Conservation (phyloP, 2,888 invertebrate genomes). For the Protonemura montana region DNA sequence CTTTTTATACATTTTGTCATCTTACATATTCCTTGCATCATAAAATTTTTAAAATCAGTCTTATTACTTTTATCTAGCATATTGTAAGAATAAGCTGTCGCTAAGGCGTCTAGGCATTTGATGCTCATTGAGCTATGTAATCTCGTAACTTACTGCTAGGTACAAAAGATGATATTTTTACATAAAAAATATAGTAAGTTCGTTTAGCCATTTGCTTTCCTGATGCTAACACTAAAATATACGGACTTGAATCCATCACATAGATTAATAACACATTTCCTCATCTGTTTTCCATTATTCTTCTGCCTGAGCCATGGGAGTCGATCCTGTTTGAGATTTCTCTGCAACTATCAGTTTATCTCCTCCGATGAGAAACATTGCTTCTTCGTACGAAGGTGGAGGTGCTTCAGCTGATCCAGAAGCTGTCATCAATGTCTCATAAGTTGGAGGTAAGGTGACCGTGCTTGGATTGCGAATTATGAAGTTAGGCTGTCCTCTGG, state of each 20-base stretch:
- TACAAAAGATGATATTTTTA: constrained; percentile 12
- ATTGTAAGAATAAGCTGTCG: neutral
- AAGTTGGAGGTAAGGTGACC: constrained; percentile 68
- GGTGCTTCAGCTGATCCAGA: constrained; percentile 59
- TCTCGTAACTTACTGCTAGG: neutral
- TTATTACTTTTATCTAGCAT: neutral
- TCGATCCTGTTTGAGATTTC: constrained; percentile 33
- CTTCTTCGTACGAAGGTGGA: constrained; percentile 72
- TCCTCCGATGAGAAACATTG: constrained; percentile 59
- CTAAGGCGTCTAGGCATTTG: neutral
- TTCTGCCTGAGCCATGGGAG: neutral
- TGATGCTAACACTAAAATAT: neutral
- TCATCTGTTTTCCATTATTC: neutral
- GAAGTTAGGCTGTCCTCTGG: constrained; percentile 61
- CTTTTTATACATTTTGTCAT: no score
- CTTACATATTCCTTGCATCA: neutral
- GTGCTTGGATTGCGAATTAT: constrained; percentile 64
- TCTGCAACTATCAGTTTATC: constrained; percentile 48
- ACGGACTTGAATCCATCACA: neutral
- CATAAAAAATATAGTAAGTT: neutral
- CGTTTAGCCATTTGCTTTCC: neutral
- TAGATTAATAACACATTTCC: neutral
- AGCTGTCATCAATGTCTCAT: constrained; percentile 66
- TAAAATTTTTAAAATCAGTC: neutral
- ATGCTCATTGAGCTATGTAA: neutral